A percentile compares a stretch with the other conserved stretches of the same genome.
These are phyloP conservation scores for Chloropsis hardwickii DNA, from an alignment of 2,113 vertebrate genomes.

Conservation along the genomic window DNA sequence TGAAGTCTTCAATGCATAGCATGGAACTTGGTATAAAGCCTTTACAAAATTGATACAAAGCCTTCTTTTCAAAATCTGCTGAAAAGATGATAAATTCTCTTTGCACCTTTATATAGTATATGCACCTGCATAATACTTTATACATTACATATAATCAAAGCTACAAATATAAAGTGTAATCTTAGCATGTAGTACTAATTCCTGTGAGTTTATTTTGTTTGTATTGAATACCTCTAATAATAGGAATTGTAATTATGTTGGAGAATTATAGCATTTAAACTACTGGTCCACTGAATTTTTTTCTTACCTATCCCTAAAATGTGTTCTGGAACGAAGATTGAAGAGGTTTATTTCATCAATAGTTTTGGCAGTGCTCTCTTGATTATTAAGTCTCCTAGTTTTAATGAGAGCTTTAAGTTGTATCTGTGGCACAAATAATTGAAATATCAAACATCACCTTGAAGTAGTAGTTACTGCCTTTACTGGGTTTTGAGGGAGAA, in stretches of 20 bases:
- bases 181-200: neutral
- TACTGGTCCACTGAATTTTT: neutral
- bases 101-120: neutral
- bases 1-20: neutral
- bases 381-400: neutral
- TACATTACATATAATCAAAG: neutral
- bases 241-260: neutral
- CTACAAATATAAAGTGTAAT: neutral
- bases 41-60: neutral
- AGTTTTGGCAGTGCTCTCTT: neutral
- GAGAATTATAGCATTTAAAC: neutral
- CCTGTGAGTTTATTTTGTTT: neutral
- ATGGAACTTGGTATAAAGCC: neutral
- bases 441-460: neutral
- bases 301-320: neutral
- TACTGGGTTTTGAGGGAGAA: neutral
- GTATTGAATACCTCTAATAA: neutral
- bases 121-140: neutral
- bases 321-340: neutral
- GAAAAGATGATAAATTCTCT: neutral
- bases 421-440: neutral
- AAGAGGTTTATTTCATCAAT: neutral
- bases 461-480: neutral
- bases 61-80: neutral
- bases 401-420: neutral